phyloP scores from a whole-genome alignment of 2,888 invertebrate genomes.

The Drosophila pseudotalamancana region DNA sequence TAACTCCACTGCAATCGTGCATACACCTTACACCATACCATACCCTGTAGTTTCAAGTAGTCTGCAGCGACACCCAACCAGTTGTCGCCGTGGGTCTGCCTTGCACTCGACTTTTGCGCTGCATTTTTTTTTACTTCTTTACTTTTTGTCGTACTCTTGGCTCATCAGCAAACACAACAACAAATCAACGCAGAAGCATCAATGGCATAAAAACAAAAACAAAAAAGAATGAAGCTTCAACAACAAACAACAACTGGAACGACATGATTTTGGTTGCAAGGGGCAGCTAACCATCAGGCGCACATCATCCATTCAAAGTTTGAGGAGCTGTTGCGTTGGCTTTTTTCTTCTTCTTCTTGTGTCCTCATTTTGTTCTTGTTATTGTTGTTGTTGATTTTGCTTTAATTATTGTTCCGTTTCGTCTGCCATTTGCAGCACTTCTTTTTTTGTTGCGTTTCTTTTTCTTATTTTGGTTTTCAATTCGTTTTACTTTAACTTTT shows the following conservation, averaged over 20 bases:
- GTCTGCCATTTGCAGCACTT: slow-evolving; percentile 64
- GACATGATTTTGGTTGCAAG: slow-evolving; percentile 50
- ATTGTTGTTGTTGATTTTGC: slow-evolving; percentile 55
- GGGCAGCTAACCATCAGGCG: slow-evolving; percentile 40
- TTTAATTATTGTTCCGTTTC: slow-evolving; percentile 76
- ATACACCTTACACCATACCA: neutral
- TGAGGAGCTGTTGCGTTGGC: slow-evolving; percentile 41
- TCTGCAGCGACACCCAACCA: slow-evolving; percentile 69
- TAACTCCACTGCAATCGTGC: neutral
- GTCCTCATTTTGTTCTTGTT: slow-evolving; percentile 38
- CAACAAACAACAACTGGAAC: slow-evolving; percentile 37
- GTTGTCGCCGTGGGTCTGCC: slow-evolving; percentile 27
- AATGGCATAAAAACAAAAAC: slow-evolving; percentile 55
- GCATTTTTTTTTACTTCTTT: slow-evolving; percentile 31
- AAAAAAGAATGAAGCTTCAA: slow-evolving; percentile 30
- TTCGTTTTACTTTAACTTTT: slow-evolving; percentile 23
- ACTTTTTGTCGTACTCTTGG: slow-evolving; percentile 23
- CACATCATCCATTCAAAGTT: slow-evolving; percentile 51
- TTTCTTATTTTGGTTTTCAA: slow-evolving; percentile 25
- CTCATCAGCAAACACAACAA: slow-evolving; percentile 71
- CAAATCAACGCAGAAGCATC: slow-evolving; percentile 62
- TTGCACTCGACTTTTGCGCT: slow-evolving; percentile 57
- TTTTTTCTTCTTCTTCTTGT: slow-evolving; percentile 43
- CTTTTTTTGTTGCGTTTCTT: slow-evolving; percentile 15
- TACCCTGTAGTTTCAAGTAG: slow-evolving; percentile 54